These are phyloP conservation scores for Emmelina monodactyla DNA, from an alignment of 2,888 invertebrate genomes.

Conservation along the genomic window DNA sequence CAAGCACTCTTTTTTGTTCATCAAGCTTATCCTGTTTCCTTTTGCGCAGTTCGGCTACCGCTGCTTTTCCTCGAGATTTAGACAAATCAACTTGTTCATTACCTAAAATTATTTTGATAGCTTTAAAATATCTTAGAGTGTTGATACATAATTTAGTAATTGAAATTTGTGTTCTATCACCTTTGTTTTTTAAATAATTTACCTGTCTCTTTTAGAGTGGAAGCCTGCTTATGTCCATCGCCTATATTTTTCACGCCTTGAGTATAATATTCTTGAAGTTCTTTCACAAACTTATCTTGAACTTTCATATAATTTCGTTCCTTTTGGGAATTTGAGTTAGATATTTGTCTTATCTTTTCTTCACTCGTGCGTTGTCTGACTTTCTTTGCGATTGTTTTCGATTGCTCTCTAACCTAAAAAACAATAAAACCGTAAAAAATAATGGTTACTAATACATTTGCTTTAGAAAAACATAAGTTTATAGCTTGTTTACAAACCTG, in stretches of 20 bases:
- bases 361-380: constrained; percentile 49
- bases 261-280: constrained; percentile 39
- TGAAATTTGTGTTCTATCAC: too few relatives aligned
- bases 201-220: too few relatives aligned
- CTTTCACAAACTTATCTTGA: constrained; percentile 44
- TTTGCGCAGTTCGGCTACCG: constrained; percentile 34
- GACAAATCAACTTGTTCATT: constrained; percentile 36
- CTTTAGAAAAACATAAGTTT: constrained; percentile 1
- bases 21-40: constrained; percentile 45
- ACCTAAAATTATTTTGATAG: too few relatives aligned
- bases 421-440: constrained; percentile 12
- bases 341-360: constrained; percentile 39
- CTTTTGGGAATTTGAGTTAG: constrained; percentile 35
- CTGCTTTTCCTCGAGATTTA: constrained; percentile 42
- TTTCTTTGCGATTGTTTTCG: constrained; percentile 57
- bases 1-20: constrained; percentile 41
- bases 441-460: constrained; percentile 10
- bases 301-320: constrained; percentile 40
- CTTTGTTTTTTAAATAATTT: constrained; percentile 26
- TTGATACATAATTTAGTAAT: too few relatives aligned
- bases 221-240: constrained; percentile 37
- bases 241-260: constrained; percentile 41
- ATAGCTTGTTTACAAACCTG: constrained; percentile 35
- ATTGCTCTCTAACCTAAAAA: constrained; percentile 60
- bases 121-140: too few relatives aligned